Conservation (phyloP, 2,888 invertebrate genomes). For the Lypha dubia region DNA sequence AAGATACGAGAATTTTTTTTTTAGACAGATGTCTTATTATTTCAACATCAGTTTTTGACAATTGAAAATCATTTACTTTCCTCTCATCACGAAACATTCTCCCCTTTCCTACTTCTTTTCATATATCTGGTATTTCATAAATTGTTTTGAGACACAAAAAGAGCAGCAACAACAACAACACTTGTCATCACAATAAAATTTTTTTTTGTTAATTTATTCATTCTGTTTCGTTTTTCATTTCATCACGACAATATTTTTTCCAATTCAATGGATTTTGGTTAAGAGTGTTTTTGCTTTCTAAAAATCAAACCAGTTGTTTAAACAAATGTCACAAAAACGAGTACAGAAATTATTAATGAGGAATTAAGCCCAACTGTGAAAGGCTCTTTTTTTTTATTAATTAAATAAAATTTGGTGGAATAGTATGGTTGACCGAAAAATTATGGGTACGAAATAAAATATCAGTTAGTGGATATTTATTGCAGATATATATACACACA, state of each 20-base stretch:
- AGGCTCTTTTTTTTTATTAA: too few species aligned
- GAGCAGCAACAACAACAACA: background rate
- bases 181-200: constrained; percentile 25
- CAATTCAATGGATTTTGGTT: constrained; percentile 31
- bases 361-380: too few species aligned
- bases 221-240: background rate
- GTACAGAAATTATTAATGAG: too few species aligned
- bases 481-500: too few species aligned
- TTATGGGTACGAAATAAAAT: too few species aligned
- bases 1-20: background rate
- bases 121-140: background rate
- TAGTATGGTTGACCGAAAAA: too few species aligned
- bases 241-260: constrained; percentile 2
- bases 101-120: background rate
- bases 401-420: too few species aligned
- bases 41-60: background rate
- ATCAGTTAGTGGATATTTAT: too few species aligned
- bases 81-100: background rate
- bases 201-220: background rate
- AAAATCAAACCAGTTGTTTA: constrained; percentile 42
- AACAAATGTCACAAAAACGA: background rate
- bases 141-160: background rate
- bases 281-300: background rate
- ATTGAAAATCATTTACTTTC: background rate
- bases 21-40: background rate